Evolutionary conservation across 2,888 invertebrate species (phyloP), one percentile per base, ranked within the genome.

Genomic region (Vesta saturnalis): DNA sequence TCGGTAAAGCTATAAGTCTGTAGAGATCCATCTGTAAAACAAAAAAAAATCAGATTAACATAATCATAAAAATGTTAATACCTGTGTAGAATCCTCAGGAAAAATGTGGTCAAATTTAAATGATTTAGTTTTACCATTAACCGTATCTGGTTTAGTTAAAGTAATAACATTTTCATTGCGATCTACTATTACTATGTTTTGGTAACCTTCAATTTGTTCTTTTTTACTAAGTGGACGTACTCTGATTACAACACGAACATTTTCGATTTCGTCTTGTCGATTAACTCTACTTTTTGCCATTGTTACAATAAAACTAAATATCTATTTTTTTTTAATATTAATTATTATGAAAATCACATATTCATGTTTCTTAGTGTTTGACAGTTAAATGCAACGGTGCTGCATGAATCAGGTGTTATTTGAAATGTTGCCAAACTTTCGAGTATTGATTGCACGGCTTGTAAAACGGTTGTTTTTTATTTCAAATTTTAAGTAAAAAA

Each of bases 31-130:
- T 89, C 90, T 95, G 84, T 8, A 82, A 83, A 16, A 16, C 8
- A 56, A 12, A 6, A 16, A 30, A 15, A 15, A 23, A 35, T 30
- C 8, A n/a, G 21, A 56, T 49, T 18, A 49, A 35, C 12, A 16
- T 52, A 43, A 21, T 10, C 14, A 64, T 10, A 57, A 23, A 8
- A 5, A 5, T 23, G 23, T 1, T n/a, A 6, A 6, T 78, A 95
- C 93, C 87, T 96, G 94, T 68, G 92, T 92, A 0, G 96, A 94
- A 74, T 92, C 90, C 15, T 89, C 90, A 58, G 93, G 94, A 83
- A 98, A 99, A 23, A 97, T 96, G 52, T 94, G 92, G 84, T 99
- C 99, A 81, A 98, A 99, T 8, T 94, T 70, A 83, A 96, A 99
- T 0, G 91, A 89, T 84, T 97, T 94, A 0, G 94, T 92, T 23